Conservation (phyloP, 2,113 vertebrate genomes). For the Larimichthys polyactis region DNA sequence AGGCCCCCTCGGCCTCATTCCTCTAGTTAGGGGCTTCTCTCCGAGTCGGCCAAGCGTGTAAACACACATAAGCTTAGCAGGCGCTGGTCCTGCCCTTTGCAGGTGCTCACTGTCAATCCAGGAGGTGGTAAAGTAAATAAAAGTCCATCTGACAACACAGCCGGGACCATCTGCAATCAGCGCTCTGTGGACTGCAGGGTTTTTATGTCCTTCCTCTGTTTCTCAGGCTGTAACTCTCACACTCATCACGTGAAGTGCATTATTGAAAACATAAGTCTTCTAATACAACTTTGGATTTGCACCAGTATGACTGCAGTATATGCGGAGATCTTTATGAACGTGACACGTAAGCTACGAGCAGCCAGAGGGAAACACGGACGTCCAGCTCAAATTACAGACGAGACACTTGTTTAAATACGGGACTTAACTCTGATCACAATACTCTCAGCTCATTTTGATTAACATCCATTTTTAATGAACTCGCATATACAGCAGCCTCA, state of each 20-base stretch:
- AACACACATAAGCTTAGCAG: constrained; percentile 70
- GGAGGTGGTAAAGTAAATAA: constrained; percentile 67
- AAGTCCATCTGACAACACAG: constrained; percentile 62
- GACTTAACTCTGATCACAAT: constrained; percentile 64
- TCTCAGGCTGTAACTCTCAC: neutral
- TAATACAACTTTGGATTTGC: constrained; percentile 34
- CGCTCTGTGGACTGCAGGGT: neutral
- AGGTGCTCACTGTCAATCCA: constrained; percentile 70
- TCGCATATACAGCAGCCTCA: constrained; percentile 51
- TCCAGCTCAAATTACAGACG: constrained; percentile 56
- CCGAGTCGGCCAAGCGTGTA: constrained; percentile 57
- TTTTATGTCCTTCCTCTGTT: neutral
- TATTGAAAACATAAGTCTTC: constrained; percentile 6
- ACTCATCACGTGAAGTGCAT: neutral
- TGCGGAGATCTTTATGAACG: constrained; percentile 28
- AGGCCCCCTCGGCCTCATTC: constrained; percentile 57
- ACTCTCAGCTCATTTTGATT: constrained; percentile 59
- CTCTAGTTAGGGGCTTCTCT: constrained; percentile 43
- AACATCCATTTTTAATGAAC: constrained; percentile 74
- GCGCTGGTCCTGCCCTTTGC: constrained; percentile 60
- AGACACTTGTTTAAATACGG: constrained; percentile 51
- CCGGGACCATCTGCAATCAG: constrained; percentile 47
- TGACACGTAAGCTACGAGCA: no score
- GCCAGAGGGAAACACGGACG: constrained; percentile 24
- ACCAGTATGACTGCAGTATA: neutral